Conservation (phyloP, 92 coral and sea anemone genomes). For the Palythoa grandis region DNA sequence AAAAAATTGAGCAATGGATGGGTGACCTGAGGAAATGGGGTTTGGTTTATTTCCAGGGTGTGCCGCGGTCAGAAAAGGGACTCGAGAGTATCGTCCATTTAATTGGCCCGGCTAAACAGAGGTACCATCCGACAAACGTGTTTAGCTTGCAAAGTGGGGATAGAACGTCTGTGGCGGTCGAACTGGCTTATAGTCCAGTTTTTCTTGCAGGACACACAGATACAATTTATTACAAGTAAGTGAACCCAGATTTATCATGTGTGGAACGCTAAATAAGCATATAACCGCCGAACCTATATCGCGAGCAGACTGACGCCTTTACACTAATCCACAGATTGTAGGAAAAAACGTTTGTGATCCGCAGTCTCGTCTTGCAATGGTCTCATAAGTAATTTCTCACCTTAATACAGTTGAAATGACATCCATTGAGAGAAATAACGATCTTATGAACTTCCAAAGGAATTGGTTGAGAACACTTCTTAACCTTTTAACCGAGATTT, state of each 20-base stretch:
- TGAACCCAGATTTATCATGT: not conserved
- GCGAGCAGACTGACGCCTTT: too few species aligned
- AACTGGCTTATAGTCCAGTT: not conserved
- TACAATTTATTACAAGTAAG: slow-evolving; percentile 8
- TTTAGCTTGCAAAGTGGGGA: not conserved
- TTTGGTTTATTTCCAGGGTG: not conserved
- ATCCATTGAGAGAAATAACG: too few species aligned
- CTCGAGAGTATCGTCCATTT: not conserved
- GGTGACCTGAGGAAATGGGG: not conserved
- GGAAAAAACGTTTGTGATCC: too few species aligned
- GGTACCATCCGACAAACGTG: slow-evolving; percentile 14
- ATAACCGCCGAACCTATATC: too few species aligned
- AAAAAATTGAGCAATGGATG: not conserved
- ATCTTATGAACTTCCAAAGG: too few species aligned
- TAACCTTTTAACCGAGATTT: too few species aligned
- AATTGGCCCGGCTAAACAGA: slow-evolving; percentile 20
- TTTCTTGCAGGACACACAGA: slow-evolving; percentile 14
- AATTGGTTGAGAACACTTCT: too few species aligned
- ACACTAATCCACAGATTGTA: too few species aligned
- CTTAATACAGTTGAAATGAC: too few species aligned
- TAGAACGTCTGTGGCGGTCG: not conserved
- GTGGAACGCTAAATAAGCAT: too few species aligned
- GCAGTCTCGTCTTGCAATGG: too few species aligned
- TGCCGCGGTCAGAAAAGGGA: slow-evolving; percentile 12
- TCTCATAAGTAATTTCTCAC: too few species aligned